These are phyloP conservation scores for Drosophila testacea DNA, from an alignment of 2,888 invertebrate genomes.

Conservation along the genomic window DNA sequence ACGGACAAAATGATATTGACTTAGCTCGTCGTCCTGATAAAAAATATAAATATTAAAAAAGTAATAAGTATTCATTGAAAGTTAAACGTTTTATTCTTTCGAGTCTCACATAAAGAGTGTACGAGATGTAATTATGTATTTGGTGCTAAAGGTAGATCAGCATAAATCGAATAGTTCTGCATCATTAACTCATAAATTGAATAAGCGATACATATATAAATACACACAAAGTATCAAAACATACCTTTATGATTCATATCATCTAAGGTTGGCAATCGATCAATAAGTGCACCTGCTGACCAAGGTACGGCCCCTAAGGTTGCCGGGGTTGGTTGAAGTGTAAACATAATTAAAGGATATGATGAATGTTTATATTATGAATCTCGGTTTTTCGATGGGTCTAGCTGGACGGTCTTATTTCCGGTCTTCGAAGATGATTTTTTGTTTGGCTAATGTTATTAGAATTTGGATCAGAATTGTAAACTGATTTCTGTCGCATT, in stretches of 20 bases:
- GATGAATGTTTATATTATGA: background rate
- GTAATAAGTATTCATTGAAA: no score
- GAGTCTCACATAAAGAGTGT: no score
- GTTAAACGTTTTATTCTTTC: no score
- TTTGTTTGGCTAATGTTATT: background rate
- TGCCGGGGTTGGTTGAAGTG: slow-evolving; percentile 93
- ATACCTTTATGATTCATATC: slow-evolving; percentile 95
- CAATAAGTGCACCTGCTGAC: slow-evolving; percentile 91
- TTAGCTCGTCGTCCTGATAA: no score
- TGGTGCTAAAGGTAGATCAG: no score
- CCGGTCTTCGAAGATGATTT: background rate
- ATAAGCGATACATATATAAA: no score
- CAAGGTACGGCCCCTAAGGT: slow-evolving; percentile 92
- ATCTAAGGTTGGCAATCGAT: slow-evolving; percentile 89
- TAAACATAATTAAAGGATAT: slow-evolving; percentile 83
- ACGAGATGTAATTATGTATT: no score
- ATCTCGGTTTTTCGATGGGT: background rate
- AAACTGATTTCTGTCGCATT: background rate
- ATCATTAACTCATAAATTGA: no score
- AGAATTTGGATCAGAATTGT: background rate
- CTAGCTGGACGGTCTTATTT: background rate
- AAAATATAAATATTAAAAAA: no score
- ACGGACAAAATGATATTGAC: no score
- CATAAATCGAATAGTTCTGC: no score
- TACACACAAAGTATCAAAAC: background rate